A percentile compares a stretch with the other conserved stretches of the same genome.
Conservation (phyloP, 2,113 vertebrate genomes). For the Isurus oxyrinchus region DNA sequence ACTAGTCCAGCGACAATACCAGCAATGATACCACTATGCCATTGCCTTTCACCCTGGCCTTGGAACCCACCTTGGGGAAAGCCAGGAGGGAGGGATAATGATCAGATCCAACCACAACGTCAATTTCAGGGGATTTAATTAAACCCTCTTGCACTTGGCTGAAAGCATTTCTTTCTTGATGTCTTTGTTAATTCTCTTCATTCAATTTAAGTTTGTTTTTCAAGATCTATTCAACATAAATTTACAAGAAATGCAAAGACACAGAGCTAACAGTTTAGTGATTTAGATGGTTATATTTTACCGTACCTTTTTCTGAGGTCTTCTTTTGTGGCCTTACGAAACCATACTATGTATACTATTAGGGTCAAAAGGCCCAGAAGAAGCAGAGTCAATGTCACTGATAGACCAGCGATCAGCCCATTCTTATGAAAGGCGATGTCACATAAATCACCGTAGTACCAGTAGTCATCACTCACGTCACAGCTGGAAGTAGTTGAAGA, state of each 20-base stretch:
- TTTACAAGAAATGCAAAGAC: not conserved
- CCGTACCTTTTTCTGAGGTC: not conserved
- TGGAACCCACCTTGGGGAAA: too few species aligned
- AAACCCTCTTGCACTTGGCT: too few species aligned
- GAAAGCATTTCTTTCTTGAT: too few species aligned
- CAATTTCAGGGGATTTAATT: too few species aligned
- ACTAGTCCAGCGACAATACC: too few species aligned
- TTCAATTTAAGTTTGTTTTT: not conserved
- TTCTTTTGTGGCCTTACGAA: not conserved
- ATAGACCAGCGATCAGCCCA: not conserved
- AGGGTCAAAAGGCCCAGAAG: not conserved
- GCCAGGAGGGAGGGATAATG: too few species aligned
- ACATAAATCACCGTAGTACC: not conserved
- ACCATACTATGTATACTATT: not conserved
- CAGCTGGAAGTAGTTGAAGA: not conserved
- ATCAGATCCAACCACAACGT: too few species aligned
- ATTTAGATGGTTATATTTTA: not conserved
- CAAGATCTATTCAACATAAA: not conserved
- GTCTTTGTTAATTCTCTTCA: too few species aligned
- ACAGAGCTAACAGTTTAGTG: not conserved
- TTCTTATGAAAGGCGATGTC: not conserved
- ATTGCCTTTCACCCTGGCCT: too few species aligned
- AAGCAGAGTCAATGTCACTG: too few species aligned
- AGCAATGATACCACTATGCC: too few species aligned
- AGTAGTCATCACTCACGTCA: not conserved